Evolutionary conservation across 2,888 invertebrate species (phyloP), one percentile per base, ranked within the genome.

Genomic region (Cephonodes hylas): DNA sequence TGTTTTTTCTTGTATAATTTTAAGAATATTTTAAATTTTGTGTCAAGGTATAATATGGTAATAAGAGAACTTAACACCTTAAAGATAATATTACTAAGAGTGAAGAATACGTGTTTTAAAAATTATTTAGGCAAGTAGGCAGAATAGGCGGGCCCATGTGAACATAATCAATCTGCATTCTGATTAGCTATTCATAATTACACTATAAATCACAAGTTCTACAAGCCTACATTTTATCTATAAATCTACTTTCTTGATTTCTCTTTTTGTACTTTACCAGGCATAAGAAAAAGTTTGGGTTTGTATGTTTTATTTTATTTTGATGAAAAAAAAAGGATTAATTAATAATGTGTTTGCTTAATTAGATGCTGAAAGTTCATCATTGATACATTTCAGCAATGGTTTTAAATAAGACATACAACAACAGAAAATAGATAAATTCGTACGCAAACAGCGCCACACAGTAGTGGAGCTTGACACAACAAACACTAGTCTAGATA

Each of bases 401-500:
- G 20, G 13, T 22, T 4, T 45, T 18, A 1, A 31, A 31, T 31
- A 18, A 31, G 53, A 18, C 10, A 53, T 18, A 31, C 10, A 15
- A 15, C 3, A 18, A 8, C 27, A 53, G 27, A 48, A 48, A 27
- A n/a, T 15, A 7, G 22, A 23, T 27, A 53, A 31, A 53, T 31
- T 31, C 10, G 5, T 31, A 31, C 53, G 1, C 53, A 53, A 53
- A 53, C 53, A 31, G 18, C 27, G 27, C 7, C 18, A 31, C 27
- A 53, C 10, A 53, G 31, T 18, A 31, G 27, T 31, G 18, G 53
- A 31, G 27, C 53, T 53, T 59, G 59, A 44, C 59, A 44, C 59
- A 59, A 59, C 44, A 59, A 44, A 64, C 66, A 65, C 64, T 68
- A 62, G 68, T 31, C 53, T 31, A 53, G 53, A 53, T 53, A 53